Evolutionary conservation across 1,140 invertebrate species (phyloP).

Genomic region (Holcopasites calliopsidis): DNA sequence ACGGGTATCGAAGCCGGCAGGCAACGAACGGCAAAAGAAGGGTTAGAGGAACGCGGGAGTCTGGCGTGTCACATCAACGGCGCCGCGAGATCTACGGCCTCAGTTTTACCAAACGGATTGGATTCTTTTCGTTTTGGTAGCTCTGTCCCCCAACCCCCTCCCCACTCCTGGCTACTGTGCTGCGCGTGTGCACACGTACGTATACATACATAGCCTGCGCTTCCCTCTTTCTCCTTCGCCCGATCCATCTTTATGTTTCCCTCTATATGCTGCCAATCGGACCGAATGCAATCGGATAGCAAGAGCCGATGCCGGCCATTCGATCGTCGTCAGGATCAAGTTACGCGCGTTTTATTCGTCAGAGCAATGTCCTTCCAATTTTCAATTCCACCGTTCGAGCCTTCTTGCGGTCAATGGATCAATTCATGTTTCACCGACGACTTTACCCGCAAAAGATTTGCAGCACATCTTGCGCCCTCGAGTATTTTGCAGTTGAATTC

Average conservation of each 20-base stretch:
- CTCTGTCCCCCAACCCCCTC: slow-evolving; percentile 6
- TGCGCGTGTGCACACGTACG: not conserved
- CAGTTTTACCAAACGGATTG: slow-evolving; percentile 56
- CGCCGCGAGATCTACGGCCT: slow-evolving; percentile 74
- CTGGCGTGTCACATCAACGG: slow-evolving; percentile 72
- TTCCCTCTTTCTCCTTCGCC: not conserved
- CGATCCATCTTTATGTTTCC: not conserved
- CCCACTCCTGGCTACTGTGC: not conserved
- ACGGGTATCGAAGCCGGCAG: slow-evolving; percentile 69
- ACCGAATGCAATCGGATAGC: slow-evolving; percentile 14
- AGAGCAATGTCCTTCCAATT: slow-evolving; percentile 20
- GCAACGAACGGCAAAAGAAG: slow-evolving; percentile 50
- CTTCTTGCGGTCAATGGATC: not conserved
- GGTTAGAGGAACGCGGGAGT: slow-evolving; percentile 52
- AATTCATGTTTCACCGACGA: not conserved
- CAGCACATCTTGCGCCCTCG: too few species aligned
- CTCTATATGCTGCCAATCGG: slow-evolving; percentile 8
- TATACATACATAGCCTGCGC: slow-evolving; percentile 1
- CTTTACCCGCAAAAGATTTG: too few species aligned
- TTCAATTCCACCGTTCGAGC: slow-evolving; percentile 7
- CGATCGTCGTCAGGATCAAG: slow-evolving; percentile 41
- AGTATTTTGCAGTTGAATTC: not conserved
- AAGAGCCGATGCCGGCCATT: slow-evolving; percentile 20
- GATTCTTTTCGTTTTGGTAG: slow-evolving; percentile 67
- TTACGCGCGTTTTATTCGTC: slow-evolving; percentile 33